Evolutionary conservation across 2,888 invertebrate genomes (phyloP).

Genomic region (Epistrophe grossulariae): DNA sequence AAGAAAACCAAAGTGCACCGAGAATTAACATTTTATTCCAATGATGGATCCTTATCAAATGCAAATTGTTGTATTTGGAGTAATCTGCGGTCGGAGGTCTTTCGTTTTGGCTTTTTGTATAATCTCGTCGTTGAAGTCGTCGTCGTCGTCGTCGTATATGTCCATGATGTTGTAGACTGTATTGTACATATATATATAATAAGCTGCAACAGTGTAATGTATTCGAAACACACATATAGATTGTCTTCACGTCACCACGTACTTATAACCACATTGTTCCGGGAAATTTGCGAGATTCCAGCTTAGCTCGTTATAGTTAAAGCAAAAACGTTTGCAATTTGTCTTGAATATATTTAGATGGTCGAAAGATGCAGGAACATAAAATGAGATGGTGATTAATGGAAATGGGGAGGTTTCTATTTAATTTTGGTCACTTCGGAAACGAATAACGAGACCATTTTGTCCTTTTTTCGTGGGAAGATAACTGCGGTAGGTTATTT

Average conservation of each 20-base stretch:
- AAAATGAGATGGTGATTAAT: conserved; percentile 65
- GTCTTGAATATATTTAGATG: conserved; percentile 71
- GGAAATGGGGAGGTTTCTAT: conserved; percentile 55
- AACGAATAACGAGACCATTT: neutral
- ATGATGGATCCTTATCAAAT: conserved; percentile 75
- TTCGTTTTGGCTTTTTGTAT: conserved; percentile 21
- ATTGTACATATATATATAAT: too few relatives aligned
- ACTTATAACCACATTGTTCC: conserved; percentile 61
- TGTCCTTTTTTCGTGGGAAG: conserved; percentile 43
- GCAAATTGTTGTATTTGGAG: conserved; percentile 75
- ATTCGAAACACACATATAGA: conserved; percentile 59
- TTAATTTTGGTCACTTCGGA: conserved; percentile 60
- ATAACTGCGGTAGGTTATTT: neutral
- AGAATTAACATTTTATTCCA: conserved; percentile 75
- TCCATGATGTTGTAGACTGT: neutral
- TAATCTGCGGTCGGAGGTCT: conserved; percentile 74
- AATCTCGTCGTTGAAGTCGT: neutral
- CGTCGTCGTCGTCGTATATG: conserved; percentile 4
- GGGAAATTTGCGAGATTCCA: conserved; percentile 51
- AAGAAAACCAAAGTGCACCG: conserved; percentile 35
- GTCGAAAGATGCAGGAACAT: conserved; percentile 33
- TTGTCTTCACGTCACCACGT: conserved; percentile 31
- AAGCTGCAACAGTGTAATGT: conserved; percentile 36
- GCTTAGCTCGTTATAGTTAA: conserved; percentile 32
- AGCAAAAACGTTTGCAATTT: conserved; percentile 70